phyloP scores from a whole-genome alignment of 2,113 vertebrate species.

The Microtus oregoni region DNA sequence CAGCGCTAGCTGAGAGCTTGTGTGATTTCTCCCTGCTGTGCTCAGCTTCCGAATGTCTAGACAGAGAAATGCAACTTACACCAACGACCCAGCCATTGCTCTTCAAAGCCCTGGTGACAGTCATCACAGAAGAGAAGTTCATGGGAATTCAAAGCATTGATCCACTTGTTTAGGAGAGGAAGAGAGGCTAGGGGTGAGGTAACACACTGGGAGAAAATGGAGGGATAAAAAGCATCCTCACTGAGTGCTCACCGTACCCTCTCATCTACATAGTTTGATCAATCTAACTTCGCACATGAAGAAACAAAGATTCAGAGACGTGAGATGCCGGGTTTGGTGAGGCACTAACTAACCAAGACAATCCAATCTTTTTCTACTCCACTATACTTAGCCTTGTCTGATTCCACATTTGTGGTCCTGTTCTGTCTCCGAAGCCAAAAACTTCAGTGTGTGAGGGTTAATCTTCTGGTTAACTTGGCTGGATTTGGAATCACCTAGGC shows the following conservation, averaged over 20 bases:
- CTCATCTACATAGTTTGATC: background rate
- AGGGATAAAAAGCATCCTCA: background rate
- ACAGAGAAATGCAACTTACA: constrained; percentile 7
- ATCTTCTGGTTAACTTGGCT: background rate
- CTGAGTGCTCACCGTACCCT: background rate
- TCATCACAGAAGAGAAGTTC: background rate
- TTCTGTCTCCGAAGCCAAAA: background rate
- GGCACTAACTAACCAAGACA: background rate
- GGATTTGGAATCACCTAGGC: background rate
- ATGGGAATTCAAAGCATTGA: background rate
- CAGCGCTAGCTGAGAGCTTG: background rate
- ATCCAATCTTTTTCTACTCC: background rate
- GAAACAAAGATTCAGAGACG: background rate
- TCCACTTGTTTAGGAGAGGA: background rate
- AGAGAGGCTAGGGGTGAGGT: background rate
- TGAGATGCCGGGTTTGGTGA: background rate
- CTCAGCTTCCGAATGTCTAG: background rate
- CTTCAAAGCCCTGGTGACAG: background rate
- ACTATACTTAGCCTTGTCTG: background rate
- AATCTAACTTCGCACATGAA: background rate
- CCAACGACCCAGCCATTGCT: background rate
- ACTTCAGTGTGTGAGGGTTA: background rate
- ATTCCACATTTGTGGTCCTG: background rate
- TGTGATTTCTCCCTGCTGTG: background rate
- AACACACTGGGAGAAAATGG: background rate